A percentile compares a stretch with the other conserved stretches of the same genome.
Conservation (phyloP, 2,888 invertebrate genomes). For the Drosophila paramelanica region DNA sequence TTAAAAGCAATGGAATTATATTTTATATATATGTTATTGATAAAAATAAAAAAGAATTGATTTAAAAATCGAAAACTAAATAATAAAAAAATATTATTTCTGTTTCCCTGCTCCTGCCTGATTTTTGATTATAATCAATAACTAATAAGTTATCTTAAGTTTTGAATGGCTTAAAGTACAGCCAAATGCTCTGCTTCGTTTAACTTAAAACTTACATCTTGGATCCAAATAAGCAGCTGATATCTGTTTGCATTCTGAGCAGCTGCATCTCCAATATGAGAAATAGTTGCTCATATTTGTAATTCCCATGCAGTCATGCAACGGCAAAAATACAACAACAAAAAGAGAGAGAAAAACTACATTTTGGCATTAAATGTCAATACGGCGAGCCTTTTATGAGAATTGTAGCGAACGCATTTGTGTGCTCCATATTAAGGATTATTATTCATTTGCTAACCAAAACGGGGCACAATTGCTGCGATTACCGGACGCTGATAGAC, state of each 20-base stretch:
- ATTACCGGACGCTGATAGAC: constrained; percentile 69
- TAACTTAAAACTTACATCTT: constrained; percentile 3
- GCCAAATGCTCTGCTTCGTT: too few relatives aligned
- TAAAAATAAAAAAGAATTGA: too few relatives aligned
- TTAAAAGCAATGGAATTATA: too few relatives aligned
- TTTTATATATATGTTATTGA: too few relatives aligned
- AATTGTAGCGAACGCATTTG: constrained; percentile 74
- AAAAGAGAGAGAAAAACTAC: constrained; percentile 7
- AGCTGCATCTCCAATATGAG: constrained; percentile 34
- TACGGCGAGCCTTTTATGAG: constrained; percentile 68
- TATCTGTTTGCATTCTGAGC: constrained; percentile 20
- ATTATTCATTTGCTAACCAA: constrained; percentile 73
- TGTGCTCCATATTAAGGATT: constrained; percentile 76
- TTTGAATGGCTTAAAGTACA: too few relatives aligned
- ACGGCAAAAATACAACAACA: neutral
- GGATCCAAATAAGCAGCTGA: constrained; percentile 17
- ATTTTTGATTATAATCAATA: too few relatives aligned
- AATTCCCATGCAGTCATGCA: constrained; percentile 45
- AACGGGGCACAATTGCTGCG: constrained; percentile 71
- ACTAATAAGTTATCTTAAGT: too few relatives aligned
- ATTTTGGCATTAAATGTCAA: constrained; percentile 73
- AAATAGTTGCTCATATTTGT: constrained; percentile 46
- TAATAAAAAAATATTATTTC: too few relatives aligned
- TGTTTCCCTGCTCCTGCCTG: too few relatives aligned
- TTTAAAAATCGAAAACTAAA: too few relatives aligned